Conservation (phyloP, 2,113 vertebrate species). For the Thomomys bottae region DNA sequence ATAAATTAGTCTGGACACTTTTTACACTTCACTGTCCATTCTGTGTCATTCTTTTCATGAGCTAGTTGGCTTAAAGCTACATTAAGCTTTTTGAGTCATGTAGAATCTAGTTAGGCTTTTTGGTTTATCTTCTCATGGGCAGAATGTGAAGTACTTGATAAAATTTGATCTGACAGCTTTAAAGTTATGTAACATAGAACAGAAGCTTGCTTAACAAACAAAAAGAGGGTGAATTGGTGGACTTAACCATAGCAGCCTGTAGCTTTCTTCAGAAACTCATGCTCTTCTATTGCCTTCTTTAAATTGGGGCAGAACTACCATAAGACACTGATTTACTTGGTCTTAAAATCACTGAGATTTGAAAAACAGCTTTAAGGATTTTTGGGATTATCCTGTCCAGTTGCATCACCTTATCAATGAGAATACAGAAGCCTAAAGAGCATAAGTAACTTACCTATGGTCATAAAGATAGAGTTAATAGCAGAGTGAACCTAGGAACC, state of each 20-base stretch:
- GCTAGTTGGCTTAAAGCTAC: conserved; percentile 72
- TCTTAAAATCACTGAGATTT: conserved; percentile 2
- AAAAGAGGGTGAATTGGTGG: neutral
- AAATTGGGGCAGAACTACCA: neutral
- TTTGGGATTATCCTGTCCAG: conserved; percentile 49
- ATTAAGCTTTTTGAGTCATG: conserved; percentile 68
- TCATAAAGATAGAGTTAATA: neutral
- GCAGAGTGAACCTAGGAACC: neutral
- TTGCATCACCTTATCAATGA: conserved; percentile 35
- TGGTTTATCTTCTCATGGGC: conserved; percentile 46
- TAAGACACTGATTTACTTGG: neutral
- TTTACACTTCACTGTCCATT: conserved; percentile 48
- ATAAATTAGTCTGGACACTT: conserved; percentile 63
- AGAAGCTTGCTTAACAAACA: conserved; percentile 78
- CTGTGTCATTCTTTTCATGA: conserved; percentile 70
- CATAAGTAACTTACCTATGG: conserved; percentile 22
- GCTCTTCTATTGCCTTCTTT: neutral
- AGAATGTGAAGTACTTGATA: conserved; percentile 70
- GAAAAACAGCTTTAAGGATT: neutral
- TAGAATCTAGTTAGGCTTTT: conserved; percentile 74
- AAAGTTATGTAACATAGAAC: conserved; percentile 61
- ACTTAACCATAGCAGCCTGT: neutral
- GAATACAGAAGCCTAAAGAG: conserved; percentile 18
- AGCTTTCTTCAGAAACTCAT: conserved; percentile 9
- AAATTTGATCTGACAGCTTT: conserved; percentile 85